Conservation (phyloP, 1,140 invertebrate species). For the Drosophila arizonae region DNA sequence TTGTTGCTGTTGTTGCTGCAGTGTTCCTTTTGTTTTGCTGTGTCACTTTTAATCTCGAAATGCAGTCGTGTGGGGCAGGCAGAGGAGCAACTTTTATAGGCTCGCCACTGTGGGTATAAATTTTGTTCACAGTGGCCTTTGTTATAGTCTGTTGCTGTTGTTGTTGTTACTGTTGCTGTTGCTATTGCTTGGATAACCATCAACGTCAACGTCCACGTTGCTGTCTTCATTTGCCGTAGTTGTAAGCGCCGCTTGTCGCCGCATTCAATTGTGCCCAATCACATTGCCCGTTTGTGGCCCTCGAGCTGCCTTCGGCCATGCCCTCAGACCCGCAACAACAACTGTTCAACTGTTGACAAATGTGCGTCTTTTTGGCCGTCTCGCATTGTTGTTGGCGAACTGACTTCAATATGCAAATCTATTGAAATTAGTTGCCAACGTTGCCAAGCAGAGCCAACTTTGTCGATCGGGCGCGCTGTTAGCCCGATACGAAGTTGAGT, state of each 20-base stretch:
- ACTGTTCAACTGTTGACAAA: slow-evolving; percentile 58
- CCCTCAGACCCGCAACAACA: slow-evolving; percentile 24
- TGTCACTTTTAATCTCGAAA: slow-evolving; percentile 30
- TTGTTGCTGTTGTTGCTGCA: slow-evolving; percentile 33
- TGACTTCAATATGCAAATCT: slow-evolving; percentile 78
- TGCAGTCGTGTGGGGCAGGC: slow-evolving; percentile 35
- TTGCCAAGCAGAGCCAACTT: slow-evolving; percentile 32
- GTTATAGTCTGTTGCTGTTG: no score
- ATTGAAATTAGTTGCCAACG: slow-evolving; percentile 74
- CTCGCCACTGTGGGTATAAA: slow-evolving; percentile 32
- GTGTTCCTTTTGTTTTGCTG: slow-evolving; percentile 8
- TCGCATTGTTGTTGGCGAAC: slow-evolving; percentile 72
- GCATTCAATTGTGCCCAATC: slow-evolving; percentile 47
- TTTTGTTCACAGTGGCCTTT: slow-evolving; percentile 34
- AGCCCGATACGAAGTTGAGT: slow-evolving; percentile 55
- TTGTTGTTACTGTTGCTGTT: slow-evolving; percentile 26
- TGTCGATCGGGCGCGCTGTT: slow-evolving; percentile 19
- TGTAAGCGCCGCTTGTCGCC: slow-evolving; percentile 50
- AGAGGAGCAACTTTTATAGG: slow-evolving; percentile 33
- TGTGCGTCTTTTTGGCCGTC: slow-evolving; percentile 71
- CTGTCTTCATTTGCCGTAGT: slow-evolving; percentile 44
- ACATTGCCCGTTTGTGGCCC: slow-evolving; percentile 15
- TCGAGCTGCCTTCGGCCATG: slow-evolving; percentile 29
- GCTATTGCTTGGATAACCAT: slow-evolving; percentile 49
- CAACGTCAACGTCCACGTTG: slow-evolving; percentile 41